These are phyloP conservation scores for Hypomecis punctinalis DNA, from an alignment of 2,888 invertebrate species.

Conservation along the genomic window DNA sequence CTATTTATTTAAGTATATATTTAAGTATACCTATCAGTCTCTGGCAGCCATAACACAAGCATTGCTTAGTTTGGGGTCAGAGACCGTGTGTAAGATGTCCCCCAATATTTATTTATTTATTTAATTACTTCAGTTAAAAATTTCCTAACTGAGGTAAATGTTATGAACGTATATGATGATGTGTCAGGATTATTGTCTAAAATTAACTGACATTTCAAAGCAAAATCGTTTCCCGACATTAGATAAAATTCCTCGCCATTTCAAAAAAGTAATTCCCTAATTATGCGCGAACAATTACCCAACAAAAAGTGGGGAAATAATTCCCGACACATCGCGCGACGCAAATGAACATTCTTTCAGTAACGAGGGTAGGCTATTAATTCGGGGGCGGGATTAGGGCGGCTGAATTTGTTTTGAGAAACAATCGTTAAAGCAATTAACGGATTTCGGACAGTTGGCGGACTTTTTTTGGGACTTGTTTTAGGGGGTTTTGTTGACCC, in stretches of 20 bases:
- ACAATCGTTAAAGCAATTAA: slow-evolving; percentile 39
- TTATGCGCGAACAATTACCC: slow-evolving; percentile 28
- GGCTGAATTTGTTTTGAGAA: slow-evolving; percentile 43
- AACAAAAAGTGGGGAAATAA: slow-evolving; percentile 29
- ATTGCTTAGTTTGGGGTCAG: no score
- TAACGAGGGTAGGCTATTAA: slow-evolving; percentile 48
- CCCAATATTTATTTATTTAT: no score
- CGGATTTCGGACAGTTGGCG: slow-evolving; percentile 24
- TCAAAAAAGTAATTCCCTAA: slow-evolving; percentile 13
- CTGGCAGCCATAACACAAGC: no score
- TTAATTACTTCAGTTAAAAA: no score
- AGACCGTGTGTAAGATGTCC: no score
- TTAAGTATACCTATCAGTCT: no score
- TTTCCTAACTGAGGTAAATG: no score
- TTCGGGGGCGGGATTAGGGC: slow-evolving; percentile 44
- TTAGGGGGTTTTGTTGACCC: neutral
- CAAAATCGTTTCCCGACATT: neutral
- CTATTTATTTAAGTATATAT: no score
- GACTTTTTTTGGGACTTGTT: slow-evolving; percentile 24
- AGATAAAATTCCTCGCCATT: neutral
- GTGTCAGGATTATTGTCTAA: neutral
- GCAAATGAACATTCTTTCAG: slow-evolving; percentile 49
- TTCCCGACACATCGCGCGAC: slow-evolving; percentile 33
- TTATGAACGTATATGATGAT: no score
- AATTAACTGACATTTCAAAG: neutral